Conservation (phyloP, 2,888 invertebrate species). For the Drepana falcataria region DNA sequence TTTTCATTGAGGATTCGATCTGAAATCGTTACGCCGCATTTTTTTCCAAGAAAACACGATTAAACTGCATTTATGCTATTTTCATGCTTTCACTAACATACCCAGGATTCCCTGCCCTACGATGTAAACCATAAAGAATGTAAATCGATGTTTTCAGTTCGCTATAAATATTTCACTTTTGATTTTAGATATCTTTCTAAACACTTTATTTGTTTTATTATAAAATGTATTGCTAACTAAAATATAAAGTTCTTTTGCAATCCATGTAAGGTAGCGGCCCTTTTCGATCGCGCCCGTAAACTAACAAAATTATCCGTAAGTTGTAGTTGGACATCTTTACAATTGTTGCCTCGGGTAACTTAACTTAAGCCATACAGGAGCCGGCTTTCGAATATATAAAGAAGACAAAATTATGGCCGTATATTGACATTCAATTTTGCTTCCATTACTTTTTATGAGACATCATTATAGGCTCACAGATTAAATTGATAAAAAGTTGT, state of each 20-base stretch:
- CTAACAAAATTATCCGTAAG: neutral
- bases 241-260: neutral
- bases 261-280: neutral
- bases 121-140: no score
- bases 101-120: no score
- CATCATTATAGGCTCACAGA: neutral
- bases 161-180: no score
- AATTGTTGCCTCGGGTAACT: neutral
- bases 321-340: neutral
- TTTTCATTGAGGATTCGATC: no score
- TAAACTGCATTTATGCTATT: no score
- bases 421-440: neutral
- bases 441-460: slow-evolving; percentile 1
- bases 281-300: neutral
- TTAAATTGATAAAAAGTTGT: neutral
- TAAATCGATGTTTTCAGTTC: no score
- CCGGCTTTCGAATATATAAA: neutral
- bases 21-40: no score
- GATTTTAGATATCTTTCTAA: no score
- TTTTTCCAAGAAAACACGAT: no score
- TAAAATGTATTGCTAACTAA: neutral
- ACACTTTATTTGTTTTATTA: no score
- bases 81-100: no score
- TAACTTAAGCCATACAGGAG: neutral
- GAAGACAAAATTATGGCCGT: neutral